Evolutionary conservation across 35 echinoderm and acorn worm genomes (phyloP), one percentile per base, ranked within the genome.

Genomic region (Hemicentrotus pulcherrimus): DNA sequence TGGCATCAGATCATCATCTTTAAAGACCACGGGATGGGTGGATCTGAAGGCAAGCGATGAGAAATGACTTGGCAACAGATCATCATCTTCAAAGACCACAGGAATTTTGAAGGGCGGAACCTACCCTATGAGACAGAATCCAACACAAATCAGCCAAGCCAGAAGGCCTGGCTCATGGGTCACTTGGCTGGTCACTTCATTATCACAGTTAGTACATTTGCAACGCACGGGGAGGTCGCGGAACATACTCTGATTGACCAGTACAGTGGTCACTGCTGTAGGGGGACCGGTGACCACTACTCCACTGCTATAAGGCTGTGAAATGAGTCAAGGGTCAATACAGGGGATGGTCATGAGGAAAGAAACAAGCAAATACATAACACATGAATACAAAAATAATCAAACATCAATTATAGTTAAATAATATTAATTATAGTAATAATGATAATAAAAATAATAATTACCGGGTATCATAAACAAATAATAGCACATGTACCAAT

Each of bases 101-200:
- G 16, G 52, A 45, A 33, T 0, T 85, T 92, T 91, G 19, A 46
- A 65, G 35, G 35, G 3, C 35, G 45, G 31, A 28, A 95, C 97
- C 94, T 94, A 98, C 97, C 97, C 97, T 91, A 96, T 94, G 59
- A 97, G 65, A 48, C 92, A 97, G 94, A 98, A 97, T 86, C 97
- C 65, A 22, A 96, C 32, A 86, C 97, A 98, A 58, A 97, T 91
- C 13, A 98, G 90, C 97, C 97, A 98, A 12, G 97, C 95, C 94
- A 98, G 48, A 22, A 78, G 88, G 31, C 96, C 96, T 31, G 97
- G 93, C 47, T 97, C 95, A 19, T 95, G 88, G 31, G 92, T 95
- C 90, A 97, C 94, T 58, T 96, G 93, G 12, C 96, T 97, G 24
- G 96, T 97, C 96, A 98, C 96, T 52, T 96, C 86, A 32, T 95